Conservation (phyloP, 2,113 vertebrate species). For the Phalacrocorax pelagicus region DNA sequence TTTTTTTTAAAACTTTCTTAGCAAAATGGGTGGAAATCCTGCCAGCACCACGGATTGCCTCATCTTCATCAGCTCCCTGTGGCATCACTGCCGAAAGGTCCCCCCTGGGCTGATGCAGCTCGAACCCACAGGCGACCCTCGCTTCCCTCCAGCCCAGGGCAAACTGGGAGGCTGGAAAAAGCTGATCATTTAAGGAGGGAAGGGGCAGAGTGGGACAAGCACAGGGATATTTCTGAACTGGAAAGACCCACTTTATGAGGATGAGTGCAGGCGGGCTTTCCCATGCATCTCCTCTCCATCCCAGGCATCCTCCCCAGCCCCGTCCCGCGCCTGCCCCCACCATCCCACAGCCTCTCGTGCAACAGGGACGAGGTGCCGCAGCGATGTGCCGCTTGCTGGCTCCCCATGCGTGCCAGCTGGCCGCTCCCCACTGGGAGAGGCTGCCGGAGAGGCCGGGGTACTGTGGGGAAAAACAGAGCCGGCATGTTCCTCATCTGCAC, state of each 20-base stretch:
- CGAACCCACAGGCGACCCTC: accelerated
- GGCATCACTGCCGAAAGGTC: accelerated
- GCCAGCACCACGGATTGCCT: neutral
- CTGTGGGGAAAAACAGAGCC: neutral
- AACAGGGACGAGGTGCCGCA: neutral
- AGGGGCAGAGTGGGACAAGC: accelerated
- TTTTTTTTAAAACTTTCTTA: neutral
- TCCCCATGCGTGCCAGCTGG: accelerated
- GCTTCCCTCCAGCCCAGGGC: neutral
- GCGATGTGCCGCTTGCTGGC: neutral
- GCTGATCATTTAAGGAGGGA: neutral
- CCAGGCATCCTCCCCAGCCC: neutral
- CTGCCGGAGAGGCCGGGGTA: neutral
- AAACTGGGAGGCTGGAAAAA: neutral
- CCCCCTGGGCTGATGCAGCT: neutral
- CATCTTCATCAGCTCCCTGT: neutral
- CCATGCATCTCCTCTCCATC: accelerated
- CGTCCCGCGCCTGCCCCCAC: accelerated
- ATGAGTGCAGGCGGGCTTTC: accelerated
- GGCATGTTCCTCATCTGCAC: neutral
- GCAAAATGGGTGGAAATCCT: neutral
- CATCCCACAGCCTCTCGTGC: accelerated
- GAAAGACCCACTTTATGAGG: accelerated
- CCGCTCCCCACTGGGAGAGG: neutral
- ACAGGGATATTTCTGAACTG: accelerated